phyloP scores from a whole-genome alignment of 2,797 vertebrate species.

The Anolis apletophallus region DNA sequence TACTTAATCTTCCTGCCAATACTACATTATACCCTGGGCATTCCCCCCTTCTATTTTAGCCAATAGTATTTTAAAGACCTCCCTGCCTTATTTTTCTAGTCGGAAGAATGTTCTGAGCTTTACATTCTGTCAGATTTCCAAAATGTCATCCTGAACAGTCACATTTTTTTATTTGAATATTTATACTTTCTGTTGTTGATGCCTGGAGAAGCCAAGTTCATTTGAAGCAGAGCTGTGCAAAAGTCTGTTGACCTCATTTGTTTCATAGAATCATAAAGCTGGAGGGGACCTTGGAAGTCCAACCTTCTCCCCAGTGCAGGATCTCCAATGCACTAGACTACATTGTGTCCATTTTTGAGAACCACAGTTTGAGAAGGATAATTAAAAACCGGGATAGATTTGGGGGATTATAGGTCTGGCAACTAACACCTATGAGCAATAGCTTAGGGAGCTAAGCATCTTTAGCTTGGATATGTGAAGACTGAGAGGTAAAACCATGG shows the following conservation, averaged over 20 bases:
- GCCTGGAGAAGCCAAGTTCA: neutral
- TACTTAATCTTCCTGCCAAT: constrained; percentile 25
- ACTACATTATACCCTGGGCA: neutral
- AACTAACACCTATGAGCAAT: too few species aligned
- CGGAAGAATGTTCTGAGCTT: neutral
- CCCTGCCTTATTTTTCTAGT: neutral
- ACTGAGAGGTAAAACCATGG: too few species aligned
- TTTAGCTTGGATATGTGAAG: too few species aligned
- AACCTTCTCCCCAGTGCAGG: too few species aligned
- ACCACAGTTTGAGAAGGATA: too few species aligned
- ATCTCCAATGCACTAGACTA: neutral
- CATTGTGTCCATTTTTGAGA: too few species aligned
- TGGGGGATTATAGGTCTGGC: too few species aligned
- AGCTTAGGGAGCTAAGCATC: too few species aligned
- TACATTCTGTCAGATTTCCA: constrained; percentile 18
- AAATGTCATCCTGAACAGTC: neutral
- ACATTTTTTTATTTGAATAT: neutral
- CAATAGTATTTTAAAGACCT: constrained; percentile 14
- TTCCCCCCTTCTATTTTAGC: neutral
- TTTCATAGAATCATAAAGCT: neutral
- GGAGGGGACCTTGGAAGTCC: neutral
- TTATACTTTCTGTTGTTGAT: neutral
- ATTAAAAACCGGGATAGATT: too few species aligned
- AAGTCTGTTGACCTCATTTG: neutral
- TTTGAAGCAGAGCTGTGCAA: neutral